Evolutionary conservation across 2,888 invertebrate genomes (phyloP).

Genomic region (Alitta virens): DNA sequence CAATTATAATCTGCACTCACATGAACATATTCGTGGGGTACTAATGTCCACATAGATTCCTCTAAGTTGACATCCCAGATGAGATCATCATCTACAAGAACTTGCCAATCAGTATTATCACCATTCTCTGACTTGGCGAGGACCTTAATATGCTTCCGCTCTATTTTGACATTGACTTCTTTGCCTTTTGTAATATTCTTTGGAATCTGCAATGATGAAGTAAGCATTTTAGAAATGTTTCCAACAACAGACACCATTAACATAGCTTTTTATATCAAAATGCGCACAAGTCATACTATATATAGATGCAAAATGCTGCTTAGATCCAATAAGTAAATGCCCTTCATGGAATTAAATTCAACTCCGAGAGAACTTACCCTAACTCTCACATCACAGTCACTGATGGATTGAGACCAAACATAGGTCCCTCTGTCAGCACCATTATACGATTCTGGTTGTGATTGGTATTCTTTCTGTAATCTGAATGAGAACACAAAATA

Average conservation of each 20-base stretch:
- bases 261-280: too few species aligned
- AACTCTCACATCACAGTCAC: constrained; percentile 65
- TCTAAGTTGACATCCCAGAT: constrained; percentile 68
- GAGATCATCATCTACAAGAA: constrained; percentile 67
- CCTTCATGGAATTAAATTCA: too few species aligned
- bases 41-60: constrained; percentile 77
- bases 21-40: constrained; percentile 64
- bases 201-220: constrained; percentile 43
- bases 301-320: too few species aligned
- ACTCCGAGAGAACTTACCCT: constrained; percentile 38
- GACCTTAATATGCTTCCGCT: constrained; percentile 55
- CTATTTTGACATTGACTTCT: constrained; percentile 68
- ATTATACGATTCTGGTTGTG: constrained; percentile 68
- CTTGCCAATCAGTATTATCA: constrained; percentile 31
- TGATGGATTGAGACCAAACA: constrained; percentile 81
- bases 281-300: too few species aligned
- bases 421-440: constrained; percentile 76
- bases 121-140: constrained; percentile 33
- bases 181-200: constrained; percentile 65
- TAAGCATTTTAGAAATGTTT: neutral
- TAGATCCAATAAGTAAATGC: too few species aligned
- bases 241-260: too few species aligned
- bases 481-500: too few species aligned
- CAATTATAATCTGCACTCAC: constrained; percentile 57
- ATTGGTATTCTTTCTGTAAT: constrained; percentile 43